Conservation (phyloP, 2,113 vertebrate species). For the Prinia subflava region DNA sequence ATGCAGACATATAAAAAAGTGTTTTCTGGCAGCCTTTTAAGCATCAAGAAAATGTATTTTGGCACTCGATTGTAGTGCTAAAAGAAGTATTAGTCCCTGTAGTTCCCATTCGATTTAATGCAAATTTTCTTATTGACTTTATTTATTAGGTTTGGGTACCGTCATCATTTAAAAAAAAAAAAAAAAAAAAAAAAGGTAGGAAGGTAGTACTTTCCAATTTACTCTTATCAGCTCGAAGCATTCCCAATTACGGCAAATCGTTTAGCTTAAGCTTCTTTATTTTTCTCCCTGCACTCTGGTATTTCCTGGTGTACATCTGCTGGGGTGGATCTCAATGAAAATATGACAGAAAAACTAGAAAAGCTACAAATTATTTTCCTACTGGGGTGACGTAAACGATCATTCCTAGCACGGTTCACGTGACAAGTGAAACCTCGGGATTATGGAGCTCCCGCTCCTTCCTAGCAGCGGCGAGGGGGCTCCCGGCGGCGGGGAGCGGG, state of each 20-base stretch:
- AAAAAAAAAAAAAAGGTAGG: not conserved
- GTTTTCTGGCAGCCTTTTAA: not conserved
- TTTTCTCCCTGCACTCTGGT: not conserved
- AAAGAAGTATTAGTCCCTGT: not conserved
- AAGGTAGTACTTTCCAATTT: constrained; percentile 19
- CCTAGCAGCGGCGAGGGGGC: not conserved
- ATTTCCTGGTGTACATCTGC: not conserved
- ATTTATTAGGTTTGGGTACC: not conserved
- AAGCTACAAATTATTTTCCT: constrained; percentile 13
- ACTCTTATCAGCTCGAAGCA: constrained; percentile 24
- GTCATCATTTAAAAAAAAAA: not conserved
- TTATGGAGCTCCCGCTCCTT: not conserved
- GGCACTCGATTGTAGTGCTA: not conserved
- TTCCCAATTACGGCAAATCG: constrained; percentile 34
- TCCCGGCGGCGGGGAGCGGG: not conserved
- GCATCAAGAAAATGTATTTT: not conserved
- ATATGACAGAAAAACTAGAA: constrained; percentile 15
- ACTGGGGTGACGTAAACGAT: not conserved
- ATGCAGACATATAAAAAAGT: not conserved
- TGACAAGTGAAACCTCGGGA: not conserved
- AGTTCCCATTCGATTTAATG: not conserved
- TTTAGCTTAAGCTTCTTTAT: constrained; percentile 1
- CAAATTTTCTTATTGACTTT: not conserved
- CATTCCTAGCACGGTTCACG: not conserved
- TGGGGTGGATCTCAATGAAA: not conserved